These are phyloP conservation scores for Jacana jacana DNA, from an alignment of 2,113 vertebrate genomes.

Conservation along the genomic window DNA sequence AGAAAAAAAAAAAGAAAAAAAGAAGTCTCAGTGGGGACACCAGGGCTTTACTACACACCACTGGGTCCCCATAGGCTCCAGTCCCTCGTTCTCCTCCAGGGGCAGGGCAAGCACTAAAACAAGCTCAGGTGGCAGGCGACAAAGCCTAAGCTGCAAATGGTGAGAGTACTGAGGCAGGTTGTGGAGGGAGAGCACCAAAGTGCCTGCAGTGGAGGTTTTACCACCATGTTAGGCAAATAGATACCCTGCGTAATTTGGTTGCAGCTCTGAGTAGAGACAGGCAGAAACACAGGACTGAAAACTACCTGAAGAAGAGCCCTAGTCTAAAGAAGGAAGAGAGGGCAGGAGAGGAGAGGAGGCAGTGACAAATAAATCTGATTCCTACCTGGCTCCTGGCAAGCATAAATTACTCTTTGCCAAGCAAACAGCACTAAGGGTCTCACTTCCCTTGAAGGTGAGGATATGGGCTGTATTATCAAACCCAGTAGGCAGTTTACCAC, in stretches of 20 bases:
- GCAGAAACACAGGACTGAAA: neutral
- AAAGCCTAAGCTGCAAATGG: neutral
- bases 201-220: fast-evolving
- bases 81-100: neutral
- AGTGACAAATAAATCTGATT: neutral
- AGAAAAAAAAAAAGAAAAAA: neutral
- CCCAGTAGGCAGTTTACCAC: neutral
- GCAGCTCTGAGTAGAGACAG: neutral
- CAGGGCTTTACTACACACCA: neutral
- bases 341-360: neutral
- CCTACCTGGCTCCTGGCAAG: neutral
- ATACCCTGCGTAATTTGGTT: neutral
- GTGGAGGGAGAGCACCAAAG: neutral
- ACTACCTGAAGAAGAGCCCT: neutral
- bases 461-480: neutral
- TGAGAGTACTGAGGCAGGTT: neutral
- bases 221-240: neutral
- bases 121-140: neutral
- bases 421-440: neutral
- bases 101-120: neutral
- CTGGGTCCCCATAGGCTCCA: neutral
- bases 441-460: neutral
- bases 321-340: neutral
- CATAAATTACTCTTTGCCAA: neutral
- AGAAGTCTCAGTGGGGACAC: neutral